Base-by-base conservation (phyloP, 92 coral and sea anemone species). In the Porites divaricata region DNA sequence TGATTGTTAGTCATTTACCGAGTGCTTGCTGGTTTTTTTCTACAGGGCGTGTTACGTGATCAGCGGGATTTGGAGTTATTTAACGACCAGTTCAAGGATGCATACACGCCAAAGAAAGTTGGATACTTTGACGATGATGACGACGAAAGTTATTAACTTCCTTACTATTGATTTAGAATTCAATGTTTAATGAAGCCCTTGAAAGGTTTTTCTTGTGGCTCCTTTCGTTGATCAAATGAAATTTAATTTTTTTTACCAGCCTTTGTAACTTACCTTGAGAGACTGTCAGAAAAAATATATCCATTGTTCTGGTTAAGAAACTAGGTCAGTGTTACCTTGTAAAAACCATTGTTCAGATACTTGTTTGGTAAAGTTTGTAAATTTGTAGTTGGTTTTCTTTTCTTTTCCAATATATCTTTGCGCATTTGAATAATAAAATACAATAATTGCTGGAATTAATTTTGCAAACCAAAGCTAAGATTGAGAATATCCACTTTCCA, bases 11-110 rank as follows among this genome's bases (percentile, higher is more conserved):
- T 10, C 10, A 15, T 20, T 25, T 69, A 10, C 26, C n/a, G 22
- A 26, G 2, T 19, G 13, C 54, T 65, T 35, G 17, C 20, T 23
- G 22, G 70, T 35, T 64, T 85, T 65, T 59, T 2, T 4, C 87
- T 78, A 65, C 89, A 97, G 99, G 99, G 99, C 71, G 99, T 97
- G 67, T 84, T 97, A 15, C 98, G 99, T 59, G 93, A 90, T 72
- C 91, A 92, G 41, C 70, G 81, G 22, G 99, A 97, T 74, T 93
- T 97, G 61, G 95, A 95, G 19, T 83, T 97, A 78, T 97, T 97
- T 84, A 95, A 93, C 56, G 92, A 95, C 0, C 87, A 93, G 69
- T 97, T 97, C 88, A 93, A 92, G 51, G 85, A 90, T 23, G 99
- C 97, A 15, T 97, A 97, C 88, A 76, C 88, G 56, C 69, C 95